Conservation (phyloP, 2,888 invertebrate genomes). For the Adineta ricciae region DNA sequence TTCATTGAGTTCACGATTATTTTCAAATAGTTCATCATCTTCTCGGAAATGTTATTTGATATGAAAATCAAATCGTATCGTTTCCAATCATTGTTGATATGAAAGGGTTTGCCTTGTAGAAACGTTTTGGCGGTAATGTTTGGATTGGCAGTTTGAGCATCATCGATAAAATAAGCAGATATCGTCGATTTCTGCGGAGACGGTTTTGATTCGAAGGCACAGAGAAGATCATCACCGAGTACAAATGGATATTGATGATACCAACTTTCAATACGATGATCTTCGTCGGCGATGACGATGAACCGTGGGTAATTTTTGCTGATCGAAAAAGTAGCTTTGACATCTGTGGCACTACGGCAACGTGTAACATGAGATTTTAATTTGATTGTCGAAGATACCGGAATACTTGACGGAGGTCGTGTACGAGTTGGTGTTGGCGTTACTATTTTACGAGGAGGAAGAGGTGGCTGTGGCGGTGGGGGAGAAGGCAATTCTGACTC, state of each 20-base stretch:
- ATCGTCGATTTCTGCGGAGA: neutral
- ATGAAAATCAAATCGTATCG: neutral
- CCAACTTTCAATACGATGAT: constrained; percentile 22
- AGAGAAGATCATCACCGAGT: neutral
- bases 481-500: no score
- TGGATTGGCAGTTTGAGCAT: neutral
- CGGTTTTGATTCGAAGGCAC: neutral
- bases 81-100: constrained; percentile 1
- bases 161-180: constrained; percentile 12
- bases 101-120: constrained; percentile 1
- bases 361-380: neutral
- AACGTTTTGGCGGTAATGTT: neutral
- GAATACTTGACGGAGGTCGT: neutral
- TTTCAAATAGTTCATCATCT: neutral
- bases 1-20: neutral
- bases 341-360: neutral
- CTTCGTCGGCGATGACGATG: neutral
- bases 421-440: neutral
- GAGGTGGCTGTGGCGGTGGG: no score
- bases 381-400: neutral
- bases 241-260: constrained; percentile 20
- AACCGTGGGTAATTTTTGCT: neutral
- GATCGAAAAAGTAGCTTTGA: neutral
- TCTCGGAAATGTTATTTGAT: constrained; percentile 4
- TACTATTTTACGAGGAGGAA: neutral